Evolutionary conservation across 2,888 invertebrate species (phyloP), one percentile per base, ranked within the genome.

Genomic region (Argynnis bischoffii): DNA sequence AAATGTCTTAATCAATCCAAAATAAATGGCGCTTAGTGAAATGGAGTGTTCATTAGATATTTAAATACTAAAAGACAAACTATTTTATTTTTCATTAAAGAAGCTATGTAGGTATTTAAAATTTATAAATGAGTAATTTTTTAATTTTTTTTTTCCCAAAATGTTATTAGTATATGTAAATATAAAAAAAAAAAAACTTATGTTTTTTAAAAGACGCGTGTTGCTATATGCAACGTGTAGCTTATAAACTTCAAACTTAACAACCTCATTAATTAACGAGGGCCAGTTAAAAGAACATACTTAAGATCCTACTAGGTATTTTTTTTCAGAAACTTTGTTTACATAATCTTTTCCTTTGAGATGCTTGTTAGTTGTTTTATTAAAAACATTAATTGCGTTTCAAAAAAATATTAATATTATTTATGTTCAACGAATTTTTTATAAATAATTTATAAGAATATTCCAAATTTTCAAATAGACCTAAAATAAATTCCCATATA

Each of bases 191-290:
- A 59, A 59, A 47, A 26, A 8, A 35, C 0, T 6, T 35, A 35
- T 8, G 5, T 26, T 26, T 35, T 35, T 35, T 35, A 8, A 8
- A 35, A 35, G 1, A 15, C 4, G 47, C 48, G 47, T 48, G 46
- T 26, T 48, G n/a, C n/a, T 26, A 48, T n/a, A 59, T 59, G 48
- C 48, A 48, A 59, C 59, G 47, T 48, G 48, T 59, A 48, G 26
- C 48, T 48, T 59, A 59, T 48, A 59, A 59, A 59, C 59, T 59
- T 59, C 26, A 46, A 59, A 48, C 59, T 48, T 47, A 59, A 26
- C 26, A 48, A 48, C 59, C 47, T 59, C 47, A 48, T 59, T 48
- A 59, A 59, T 59, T 57, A 48, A 48, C 59, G 47, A 57, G 46
- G 18, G 57, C 47, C 15, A 48, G 59, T 48, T 59, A 59, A 48